These are phyloP conservation scores for Drosophila demipolita DNA, from an alignment of 2,888 invertebrate genomes.

Conservation along the genomic window DNA sequence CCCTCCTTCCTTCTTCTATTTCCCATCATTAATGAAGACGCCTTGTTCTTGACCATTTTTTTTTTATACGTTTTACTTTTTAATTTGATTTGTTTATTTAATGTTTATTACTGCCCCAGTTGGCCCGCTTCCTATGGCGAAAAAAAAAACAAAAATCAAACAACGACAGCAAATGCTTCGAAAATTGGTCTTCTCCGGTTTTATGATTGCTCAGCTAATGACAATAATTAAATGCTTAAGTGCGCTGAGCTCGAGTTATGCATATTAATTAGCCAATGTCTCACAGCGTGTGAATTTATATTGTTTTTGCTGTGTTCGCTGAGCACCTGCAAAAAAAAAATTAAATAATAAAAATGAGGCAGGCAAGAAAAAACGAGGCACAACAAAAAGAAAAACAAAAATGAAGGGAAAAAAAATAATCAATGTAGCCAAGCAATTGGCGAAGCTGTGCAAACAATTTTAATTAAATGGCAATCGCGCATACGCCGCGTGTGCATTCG, in stretches of 20 bases:
- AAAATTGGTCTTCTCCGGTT: conserved; percentile 21
- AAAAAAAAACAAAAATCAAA: neutral
- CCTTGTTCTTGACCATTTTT: conserved; percentile 19
- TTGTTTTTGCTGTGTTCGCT: conserved; percentile 38
- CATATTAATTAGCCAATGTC: conserved; percentile 63
- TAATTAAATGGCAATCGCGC: conserved; percentile 79
- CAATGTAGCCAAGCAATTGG: conserved; percentile 47
- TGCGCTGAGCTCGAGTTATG: conserved; percentile 52
- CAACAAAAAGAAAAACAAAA: conserved; percentile 43
- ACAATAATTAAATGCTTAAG: conserved; percentile 70
- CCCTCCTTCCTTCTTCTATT: conserved; percentile 26
- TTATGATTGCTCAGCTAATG: conserved; percentile 61
- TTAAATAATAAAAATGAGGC: conserved; percentile 28
- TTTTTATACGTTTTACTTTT: conserved; percentile 21
- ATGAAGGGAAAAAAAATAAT: neutral
- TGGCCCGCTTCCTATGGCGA: conserved; percentile 15
- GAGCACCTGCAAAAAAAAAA: conserved; percentile 58
- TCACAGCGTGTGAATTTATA: conserved; percentile 66
- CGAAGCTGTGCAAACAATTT: conserved; percentile 75
- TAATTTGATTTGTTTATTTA: conserved; percentile 61
- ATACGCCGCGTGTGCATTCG: conserved; percentile 69
- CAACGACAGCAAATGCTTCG: neutral
- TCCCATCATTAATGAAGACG: conserved; percentile 69
- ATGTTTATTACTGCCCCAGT: conserved; percentile 61
- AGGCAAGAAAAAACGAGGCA: conserved; percentile 18